Evolutionary conservation across 2,797 vertebrate species (phyloP), one percentile per base, ranked within the genome.

Genomic region (Peromyscus nudipes): DNA sequence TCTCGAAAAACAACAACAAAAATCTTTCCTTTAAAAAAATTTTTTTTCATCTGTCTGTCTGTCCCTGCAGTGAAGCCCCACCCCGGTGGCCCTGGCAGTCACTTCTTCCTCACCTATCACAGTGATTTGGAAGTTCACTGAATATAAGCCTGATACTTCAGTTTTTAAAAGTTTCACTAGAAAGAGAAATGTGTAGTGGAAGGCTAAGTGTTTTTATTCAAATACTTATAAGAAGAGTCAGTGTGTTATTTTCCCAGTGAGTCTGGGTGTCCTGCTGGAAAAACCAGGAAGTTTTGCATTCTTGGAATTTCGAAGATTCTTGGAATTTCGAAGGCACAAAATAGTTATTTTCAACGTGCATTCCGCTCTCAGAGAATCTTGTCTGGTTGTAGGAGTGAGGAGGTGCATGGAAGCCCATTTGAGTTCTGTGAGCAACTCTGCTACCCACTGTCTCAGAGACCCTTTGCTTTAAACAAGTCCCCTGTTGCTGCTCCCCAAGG

Each of bases 231-330:
- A 91, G 71, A 80, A 31, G 64, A 27, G 12, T 0, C 29, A 23
- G 27, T 37, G 65, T 90, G 90, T 76, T 79, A 62, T 93, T 88
- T 84, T 65, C 64, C 43, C 86, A 80, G 0, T 16, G 37, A 89
- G 40, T 76, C 64, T 87, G 55, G 40, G n/a, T 57, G 52, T 10
- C 57, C 16, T 77, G 46, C 93, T 80, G 57, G 57, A 83, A 86
- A 29, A 62, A 55, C 76, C 88, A 92, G 40, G 34, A 16, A 77
- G 34, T 89, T 34, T 89, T 94, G 60, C 86, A 60, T 73, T 92
- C 92, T 97, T 90, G 84, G 91, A 92, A 88, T 2, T 43, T 55
- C 52, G 76, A 92, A 86, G 23, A 60, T 73, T 92, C 92, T 97
- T 90, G 84, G 91, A 93, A 88, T 2, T 43, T 55, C 52, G 76